phyloP scores from a whole-genome alignment of 2,888 invertebrate species.

The Caenorhabditis sinica region DNA sequence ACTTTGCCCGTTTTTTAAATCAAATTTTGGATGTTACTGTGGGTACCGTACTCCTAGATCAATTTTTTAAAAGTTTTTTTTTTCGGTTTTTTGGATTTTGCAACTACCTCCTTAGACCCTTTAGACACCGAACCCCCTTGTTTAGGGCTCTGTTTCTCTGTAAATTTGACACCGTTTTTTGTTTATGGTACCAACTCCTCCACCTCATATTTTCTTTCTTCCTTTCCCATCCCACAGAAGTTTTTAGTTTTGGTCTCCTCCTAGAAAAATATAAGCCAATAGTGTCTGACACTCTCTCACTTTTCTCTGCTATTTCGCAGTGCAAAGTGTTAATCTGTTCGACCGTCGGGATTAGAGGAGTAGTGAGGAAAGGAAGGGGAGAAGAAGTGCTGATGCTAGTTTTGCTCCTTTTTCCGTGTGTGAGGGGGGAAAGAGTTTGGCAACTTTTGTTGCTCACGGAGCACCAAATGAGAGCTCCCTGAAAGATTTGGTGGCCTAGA shows the following conservation, averaged over 20 bases:
- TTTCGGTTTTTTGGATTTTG: too few species aligned
- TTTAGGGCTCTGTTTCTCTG: too few species aligned
- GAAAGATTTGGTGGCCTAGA: too few species aligned
- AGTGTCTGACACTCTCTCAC: slow-evolving; percentile 16
- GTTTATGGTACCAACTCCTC: slow-evolving; percentile 14
- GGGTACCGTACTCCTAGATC: too few species aligned
- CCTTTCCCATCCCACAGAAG: slow-evolving; percentile 1
- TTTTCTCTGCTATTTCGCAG: not conserved
- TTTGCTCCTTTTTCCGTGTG: not conserved
- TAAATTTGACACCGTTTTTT: slow-evolving; percentile 23
- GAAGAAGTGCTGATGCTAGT: slow-evolving; percentile 5
- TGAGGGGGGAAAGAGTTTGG: not conserved
- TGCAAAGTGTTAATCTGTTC: slow-evolving; percentile 52
- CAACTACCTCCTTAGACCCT: too few species aligned
- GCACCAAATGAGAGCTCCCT: too few species aligned
- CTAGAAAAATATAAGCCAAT: slow-evolving; percentile 32
- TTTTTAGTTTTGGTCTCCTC: not conserved
- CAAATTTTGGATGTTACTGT: too few species aligned
- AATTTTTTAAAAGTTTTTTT: too few species aligned
- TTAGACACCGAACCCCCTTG: too few species aligned
- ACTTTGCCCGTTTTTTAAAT: too few species aligned
- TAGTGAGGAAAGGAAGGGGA: not conserved
- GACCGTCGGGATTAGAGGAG: slow-evolving; percentile 33
- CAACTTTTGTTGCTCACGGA: not conserved
- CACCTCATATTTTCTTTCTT: not conserved